phyloP scores from a whole-genome alignment of 2,888 invertebrate genomes.

The Hirtodrosophila duncani region DNA sequence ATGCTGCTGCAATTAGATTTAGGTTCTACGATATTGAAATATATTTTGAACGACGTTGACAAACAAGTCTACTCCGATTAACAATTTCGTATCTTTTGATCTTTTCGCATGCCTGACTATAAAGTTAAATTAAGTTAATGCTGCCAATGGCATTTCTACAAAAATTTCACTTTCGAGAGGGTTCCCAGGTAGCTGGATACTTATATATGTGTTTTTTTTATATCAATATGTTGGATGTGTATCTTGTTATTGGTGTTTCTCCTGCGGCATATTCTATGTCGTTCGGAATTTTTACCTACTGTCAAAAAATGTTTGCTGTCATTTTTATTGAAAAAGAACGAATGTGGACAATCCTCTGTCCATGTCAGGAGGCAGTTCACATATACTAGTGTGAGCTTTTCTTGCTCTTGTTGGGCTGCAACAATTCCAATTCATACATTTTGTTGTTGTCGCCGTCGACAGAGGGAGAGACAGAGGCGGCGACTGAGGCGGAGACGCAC shows the following conservation, averaged over 20 bases:
- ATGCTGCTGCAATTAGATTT: no score
- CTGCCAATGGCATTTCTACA: conserved; percentile 36
- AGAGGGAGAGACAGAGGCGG: conserved; percentile 12
- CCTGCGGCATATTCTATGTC: conserved; percentile 49
- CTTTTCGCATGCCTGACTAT: conserved; percentile 32
- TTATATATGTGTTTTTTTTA: no score
- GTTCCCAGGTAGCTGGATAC: no score
- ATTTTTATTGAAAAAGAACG: conserved; percentile 56
- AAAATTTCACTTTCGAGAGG: conserved; percentile 49
- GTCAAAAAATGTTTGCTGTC: conserved; percentile 61
- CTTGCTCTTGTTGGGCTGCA: conserved; percentile 16
- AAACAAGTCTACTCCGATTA: conserved; percentile 15
- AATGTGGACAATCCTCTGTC: conserved; percentile 21
- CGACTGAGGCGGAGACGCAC: conserved; percentile 38
- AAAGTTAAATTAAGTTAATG: conserved; percentile 35
- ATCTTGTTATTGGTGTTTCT: conserved; percentile 38
- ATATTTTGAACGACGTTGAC: no score
- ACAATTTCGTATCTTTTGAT: conserved; percentile 24
- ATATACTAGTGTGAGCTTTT: conserved; percentile 52
- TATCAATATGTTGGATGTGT: conserved; percentile 41
- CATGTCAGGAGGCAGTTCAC: conserved; percentile 17
- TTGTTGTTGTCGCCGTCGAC: conserved; percentile 7
- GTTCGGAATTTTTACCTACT: conserved; percentile 25
- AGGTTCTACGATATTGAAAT: no score
- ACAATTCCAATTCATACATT: no score